Evolutionary conservation across 2,797 vertebrate species (phyloP), one percentile per base, ranked within the genome.

Genomic region (Brotula barbata): DNA sequence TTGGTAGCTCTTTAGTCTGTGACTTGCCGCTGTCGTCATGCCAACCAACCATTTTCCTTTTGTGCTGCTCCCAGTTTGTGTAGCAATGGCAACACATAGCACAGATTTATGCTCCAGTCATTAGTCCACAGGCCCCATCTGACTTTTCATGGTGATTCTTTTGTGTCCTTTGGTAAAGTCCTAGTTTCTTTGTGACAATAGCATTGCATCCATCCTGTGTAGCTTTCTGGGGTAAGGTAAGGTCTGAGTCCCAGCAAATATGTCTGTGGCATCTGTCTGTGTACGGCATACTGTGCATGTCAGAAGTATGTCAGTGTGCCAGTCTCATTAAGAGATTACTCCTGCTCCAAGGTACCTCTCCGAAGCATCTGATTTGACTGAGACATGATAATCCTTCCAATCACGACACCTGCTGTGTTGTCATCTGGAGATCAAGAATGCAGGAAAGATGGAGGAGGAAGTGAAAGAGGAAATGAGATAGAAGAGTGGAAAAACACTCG

Each of bases 241-340:
- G n/a, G 64, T 73, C 62, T 2, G 10, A 57, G 37, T 63, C 37
- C n/a, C 1, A 46, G 55, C 58, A 50, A 78, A 71, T 78, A 43
- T 62, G 61, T 63, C 58, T 47, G 31, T 49, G 21, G 49, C 62
- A 43, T n/a, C 8, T 17, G 33, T 50, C 46, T 36, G 5, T 39
- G 67, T 39, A 44, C 42, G 17, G 34, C 42, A 52, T 33, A 33
- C 11, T 59, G 72, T 42, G 25, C 12, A 9, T 19, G 40, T 31
- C 54, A 28, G 56, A 83, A 71, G 67, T 72, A 54, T 84, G 84
- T 77, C 64, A 81, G 72, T 73, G 73, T 80, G 79, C 57, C 80
- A 77, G 83, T 82, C 80, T 84, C 71, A 77, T 86, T 85, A 83
- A 72, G 58, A 61, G 83, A 85, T 89, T 80, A 82, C 40, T 68